Evolutionary conservation across 2,888 invertebrate species (phyloP).

Genomic region (Zele albiditarsus): DNA sequence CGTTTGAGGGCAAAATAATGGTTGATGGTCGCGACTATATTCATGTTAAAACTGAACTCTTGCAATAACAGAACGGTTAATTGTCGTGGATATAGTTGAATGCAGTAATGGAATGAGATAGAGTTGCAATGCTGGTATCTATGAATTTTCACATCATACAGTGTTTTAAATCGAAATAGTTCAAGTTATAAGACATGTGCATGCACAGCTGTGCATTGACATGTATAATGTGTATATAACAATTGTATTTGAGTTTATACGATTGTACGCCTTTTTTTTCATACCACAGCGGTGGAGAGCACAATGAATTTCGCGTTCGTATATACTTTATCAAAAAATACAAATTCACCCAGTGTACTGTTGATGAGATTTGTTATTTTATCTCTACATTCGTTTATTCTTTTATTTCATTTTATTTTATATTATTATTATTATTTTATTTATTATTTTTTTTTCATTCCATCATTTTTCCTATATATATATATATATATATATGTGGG

Average conservation of each 20-base stretch:
- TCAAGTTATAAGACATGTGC: no score
- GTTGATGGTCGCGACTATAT: conserved; percentile 27
- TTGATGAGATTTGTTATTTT: neutral
- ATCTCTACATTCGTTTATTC: neutral
- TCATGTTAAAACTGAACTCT: conserved; percentile 37
- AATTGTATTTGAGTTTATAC: no score
- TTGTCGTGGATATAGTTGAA: conserved; percentile 32
- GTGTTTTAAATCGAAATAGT: neutral
- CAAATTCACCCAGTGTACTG: no score
- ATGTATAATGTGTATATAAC: no score
- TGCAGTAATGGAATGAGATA: conserved; percentile 33
- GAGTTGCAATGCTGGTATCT: conserved; percentile 11
- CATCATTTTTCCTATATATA: neutral
- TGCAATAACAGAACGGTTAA: conserved; percentile 5
- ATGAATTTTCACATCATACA: neutral
- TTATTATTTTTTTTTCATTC: no score
- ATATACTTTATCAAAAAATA: no score
- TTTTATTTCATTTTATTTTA: neutral
- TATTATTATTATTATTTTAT: no score
- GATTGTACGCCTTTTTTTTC: no score
- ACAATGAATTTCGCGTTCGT: no score
- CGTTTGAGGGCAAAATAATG: conserved; percentile 13
- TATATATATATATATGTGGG: neutral
- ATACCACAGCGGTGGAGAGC: no score
- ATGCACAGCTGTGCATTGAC: no score